Percentiles rank a stretch among this genome's conserved stretches.
Evolutionary conservation across 2,888 invertebrate genomes (phyloP).

Genomic region (Crocallis elinguaria): DNA sequence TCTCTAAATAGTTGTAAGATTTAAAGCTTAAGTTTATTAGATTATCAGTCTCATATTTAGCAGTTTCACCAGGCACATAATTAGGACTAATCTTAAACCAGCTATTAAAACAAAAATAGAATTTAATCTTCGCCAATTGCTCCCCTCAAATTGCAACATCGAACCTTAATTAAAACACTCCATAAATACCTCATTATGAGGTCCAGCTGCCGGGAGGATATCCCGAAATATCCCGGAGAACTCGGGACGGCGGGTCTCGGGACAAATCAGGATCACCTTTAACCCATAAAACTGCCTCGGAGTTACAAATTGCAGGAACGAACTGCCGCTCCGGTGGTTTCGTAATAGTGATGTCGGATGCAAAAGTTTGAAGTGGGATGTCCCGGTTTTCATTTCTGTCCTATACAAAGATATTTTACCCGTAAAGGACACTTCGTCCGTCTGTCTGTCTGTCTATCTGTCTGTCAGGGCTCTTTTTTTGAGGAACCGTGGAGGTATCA

Average conservation of each 20-base stretch:
- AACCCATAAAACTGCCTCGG: conserved; percentile 57
- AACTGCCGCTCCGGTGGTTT: background rate
- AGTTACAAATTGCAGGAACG: conserved; percentile 60
- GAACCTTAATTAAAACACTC: conserved; percentile 34
- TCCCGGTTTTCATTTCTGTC: background rate
- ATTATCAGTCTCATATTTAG: too few species aligned
- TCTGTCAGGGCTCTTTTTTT: too few species aligned
- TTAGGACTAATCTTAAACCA: background rate
- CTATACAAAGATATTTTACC: too few species aligned
- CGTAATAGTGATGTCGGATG: background rate
- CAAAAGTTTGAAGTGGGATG: background rate
- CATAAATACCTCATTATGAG: conserved; percentile 41
- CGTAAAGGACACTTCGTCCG: too few species aligned
- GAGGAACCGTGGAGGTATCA: too few species aligned
- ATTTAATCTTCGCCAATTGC: conserved; percentile 28
- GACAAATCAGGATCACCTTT: conserved; percentile 61
- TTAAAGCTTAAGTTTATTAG: too few species aligned
- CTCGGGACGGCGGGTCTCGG: conserved; percentile 13
- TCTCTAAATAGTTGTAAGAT: too few species aligned
- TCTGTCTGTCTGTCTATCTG: too few species aligned
- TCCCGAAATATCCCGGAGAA: conserved; percentile 59
- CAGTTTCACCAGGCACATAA: background rate
- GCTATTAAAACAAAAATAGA: conserved; percentile 20
- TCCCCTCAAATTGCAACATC: conserved; percentile 24
- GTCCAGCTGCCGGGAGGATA: conserved; percentile 62